phyloP scores from a whole-genome alignment of 2,888 invertebrate species.

The Chelonus formosanus region DNA sequence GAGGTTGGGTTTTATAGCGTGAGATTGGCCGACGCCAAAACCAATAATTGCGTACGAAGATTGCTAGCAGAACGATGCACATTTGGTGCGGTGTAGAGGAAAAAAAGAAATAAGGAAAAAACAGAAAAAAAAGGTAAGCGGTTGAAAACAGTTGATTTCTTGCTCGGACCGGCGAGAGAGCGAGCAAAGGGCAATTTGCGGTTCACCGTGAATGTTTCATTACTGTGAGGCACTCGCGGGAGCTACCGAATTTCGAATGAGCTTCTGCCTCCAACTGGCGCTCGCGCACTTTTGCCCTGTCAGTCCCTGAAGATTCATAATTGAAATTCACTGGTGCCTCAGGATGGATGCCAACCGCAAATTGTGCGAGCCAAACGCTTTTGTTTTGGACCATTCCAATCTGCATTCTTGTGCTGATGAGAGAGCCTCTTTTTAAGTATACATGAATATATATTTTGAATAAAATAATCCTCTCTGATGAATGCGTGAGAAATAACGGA shows the following conservation, averaged over 20 bases:
- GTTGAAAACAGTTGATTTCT: slow-evolving; percentile 55
- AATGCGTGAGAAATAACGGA: slow-evolving; percentile 13
- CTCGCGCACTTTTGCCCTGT: slow-evolving; percentile 41
- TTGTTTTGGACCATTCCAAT: slow-evolving; percentile 58
- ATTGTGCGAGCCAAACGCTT: slow-evolving; percentile 57
- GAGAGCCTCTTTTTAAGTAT: slow-evolving; percentile 11
- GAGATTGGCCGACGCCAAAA: slow-evolving; percentile 47
- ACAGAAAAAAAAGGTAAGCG: slow-evolving; percentile 45
- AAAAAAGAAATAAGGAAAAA: slow-evolving; percentile 24
- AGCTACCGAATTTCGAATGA: slow-evolving; percentile 65
- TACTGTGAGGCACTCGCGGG: slow-evolving; percentile 57
- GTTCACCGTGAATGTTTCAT: slow-evolving; percentile 65
- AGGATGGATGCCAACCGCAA: slow-evolving; percentile 14
- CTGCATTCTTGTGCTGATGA: slow-evolving; percentile 49
- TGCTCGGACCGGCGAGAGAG: slow-evolving; percentile 37
- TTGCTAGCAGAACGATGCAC: slow-evolving; percentile 38
- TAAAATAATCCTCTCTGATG: not conserved
- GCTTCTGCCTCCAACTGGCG: slow-evolving; percentile 58
- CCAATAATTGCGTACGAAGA: slow-evolving; percentile 55
- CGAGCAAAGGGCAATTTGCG: slow-evolving; percentile 60
- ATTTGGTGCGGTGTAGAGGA: slow-evolving; percentile 32
- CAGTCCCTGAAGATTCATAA: slow-evolving; percentile 55
- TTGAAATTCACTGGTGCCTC: slow-evolving; percentile 60
- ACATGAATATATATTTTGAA: slow-evolving; percentile 9
- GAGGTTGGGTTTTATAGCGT: slow-evolving; percentile 17